Base-by-base conservation (phyloP, 2,888 invertebrate species). In the Pandemis heparana region DNA sequence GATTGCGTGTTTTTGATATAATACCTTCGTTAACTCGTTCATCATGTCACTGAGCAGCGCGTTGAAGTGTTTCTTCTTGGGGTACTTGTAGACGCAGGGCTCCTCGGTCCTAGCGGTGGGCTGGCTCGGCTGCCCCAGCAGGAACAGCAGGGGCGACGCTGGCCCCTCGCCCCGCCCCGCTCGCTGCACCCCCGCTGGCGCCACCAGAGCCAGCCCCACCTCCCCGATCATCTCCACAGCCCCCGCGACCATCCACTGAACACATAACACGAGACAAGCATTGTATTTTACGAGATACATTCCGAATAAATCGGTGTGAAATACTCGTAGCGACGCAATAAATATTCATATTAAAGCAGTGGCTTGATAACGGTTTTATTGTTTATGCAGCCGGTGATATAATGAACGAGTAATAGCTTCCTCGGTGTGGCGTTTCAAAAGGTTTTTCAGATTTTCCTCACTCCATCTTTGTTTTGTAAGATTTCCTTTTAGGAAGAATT, bases 31-130 rank as follows among this genome's bases (percentile, higher is more conserved):
- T 8, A 89, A 76, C 64, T 84, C 78, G 71, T 88, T 88, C 87
- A 86, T 86, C 87, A 88, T 87, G 38, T 85, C 81, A 70, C 88
- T 86, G 67, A 89, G 79, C 59, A 89, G 75, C 0, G 82, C 82
- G 10, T 85, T 77, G 5, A 83, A 73, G 43, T 88, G 87, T 12
- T 77, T 63, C 43, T 71, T 63, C 63, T 87, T 81, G 0, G 88
- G 88, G 46, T 81, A 82, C 78, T 83, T 83, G 78, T 86, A 89
- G 18, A 77, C 43, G 76, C 89, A 88, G 65, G 10, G 48, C 5
- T 64, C 14, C 5, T 32, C 23, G 5, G 1, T 4, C 48, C 8
- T 32, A 9, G 18, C 4, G 63, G 8, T 6, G 14, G 18, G 7
- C 3, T 5, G 46, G 0, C 16, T 41, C 3, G 5, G 8, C 43